Evolutionary conservation across 2,113 vertebrate genomes (phyloP), one percentile per base, ranked within the genome.

Genomic region (Pao palembangensis): DNA sequence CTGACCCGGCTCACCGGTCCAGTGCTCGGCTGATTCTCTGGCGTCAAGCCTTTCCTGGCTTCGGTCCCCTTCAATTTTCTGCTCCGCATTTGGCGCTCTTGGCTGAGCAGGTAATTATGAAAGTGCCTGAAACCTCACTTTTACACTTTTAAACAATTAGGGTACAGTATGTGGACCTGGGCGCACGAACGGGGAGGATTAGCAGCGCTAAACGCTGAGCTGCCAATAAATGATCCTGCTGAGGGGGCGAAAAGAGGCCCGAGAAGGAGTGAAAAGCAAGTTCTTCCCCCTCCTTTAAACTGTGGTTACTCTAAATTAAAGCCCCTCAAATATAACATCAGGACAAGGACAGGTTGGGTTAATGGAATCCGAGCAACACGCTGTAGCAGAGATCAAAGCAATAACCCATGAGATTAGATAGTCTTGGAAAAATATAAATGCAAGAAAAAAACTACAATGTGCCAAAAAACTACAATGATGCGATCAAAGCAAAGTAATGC

Each of bases 1-100:
- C 71, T 68, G 84, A 90, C 88, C 88, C 71, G 79, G 73, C 84
- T 91, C 87, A 89, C 78, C 73, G 83, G 77, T 85, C 84, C 86
- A 75, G 80, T 59, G 83, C 78, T 75, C 85, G 77, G 75, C 78
- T 87, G 84, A 87, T 83, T 89, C 85, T 81, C 78, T 77, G 58
- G 80, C 83, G 80, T 86, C 88, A 67, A 80, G 73, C 61, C 76
- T 65, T 88, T 82, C 23, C 77, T 87, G 62, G 76, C 73, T 70
- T 48, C 21, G 47, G 42, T 55, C 48, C 51, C 53, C 44, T 7
- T 47, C 43, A 3, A 15, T 17, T 17, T 44, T 17, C 43, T 44
- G 13, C 43, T 12, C 43, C 15, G 13, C 43, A 16, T 17, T 17
- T 44, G 43, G 69, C 63, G 60, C 64, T 73, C 49, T 69, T 71